These are phyloP conservation scores for Eretmocerus hayati DNA, from an alignment of 2,888 invertebrate species.

Conservation along the genomic window DNA sequence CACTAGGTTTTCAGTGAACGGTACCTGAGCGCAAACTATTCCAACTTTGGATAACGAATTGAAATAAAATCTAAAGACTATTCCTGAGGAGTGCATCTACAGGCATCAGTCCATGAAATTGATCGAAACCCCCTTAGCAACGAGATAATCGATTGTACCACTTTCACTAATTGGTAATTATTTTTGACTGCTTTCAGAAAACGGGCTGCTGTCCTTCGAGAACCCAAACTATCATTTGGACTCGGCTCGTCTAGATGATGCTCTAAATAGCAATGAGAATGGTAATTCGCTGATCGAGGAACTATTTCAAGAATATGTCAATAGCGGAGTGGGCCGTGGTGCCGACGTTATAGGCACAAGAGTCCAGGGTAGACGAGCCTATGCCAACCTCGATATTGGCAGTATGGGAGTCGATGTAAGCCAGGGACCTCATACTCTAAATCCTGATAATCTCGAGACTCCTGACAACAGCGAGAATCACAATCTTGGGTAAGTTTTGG, in stretches of 20 bases:
- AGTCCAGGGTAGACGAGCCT: slow-evolving; percentile 52
- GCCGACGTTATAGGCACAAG: slow-evolving; percentile 50
- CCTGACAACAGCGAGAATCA: slow-evolving; percentile 47
- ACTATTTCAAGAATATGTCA: slow-evolving; percentile 57
- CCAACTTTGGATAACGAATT: too few species aligned
- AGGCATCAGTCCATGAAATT: too few species aligned
- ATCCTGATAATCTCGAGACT: slow-evolving; percentile 44
- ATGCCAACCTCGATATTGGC: slow-evolving; percentile 61
- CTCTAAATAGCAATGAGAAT: slow-evolving; percentile 60
- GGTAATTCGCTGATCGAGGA: slow-evolving; percentile 61
- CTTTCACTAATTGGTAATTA: too few species aligned
- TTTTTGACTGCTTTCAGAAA: slow-evolving; percentile 73
- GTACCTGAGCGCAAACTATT: too few species aligned
- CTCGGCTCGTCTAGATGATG: slow-evolving; percentile 69
- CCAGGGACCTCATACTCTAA: slow-evolving; percentile 53
- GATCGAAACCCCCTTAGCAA: too few species aligned
- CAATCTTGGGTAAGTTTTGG: slow-evolving; percentile 50
- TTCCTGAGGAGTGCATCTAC: too few species aligned
- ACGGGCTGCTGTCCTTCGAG: slow-evolving; percentile 84
- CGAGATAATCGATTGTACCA: too few species aligned
- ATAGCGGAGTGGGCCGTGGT: slow-evolving; percentile 45
- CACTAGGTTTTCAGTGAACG: too few species aligned
- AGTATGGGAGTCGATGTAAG: slow-evolving; percentile 66
- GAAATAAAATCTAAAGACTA: too few species aligned
- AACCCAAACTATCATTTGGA: slow-evolving; percentile 86